phyloP scores from a whole-genome alignment of 2,113 vertebrate species.

The Thalassoma bifasciatum region DNA sequence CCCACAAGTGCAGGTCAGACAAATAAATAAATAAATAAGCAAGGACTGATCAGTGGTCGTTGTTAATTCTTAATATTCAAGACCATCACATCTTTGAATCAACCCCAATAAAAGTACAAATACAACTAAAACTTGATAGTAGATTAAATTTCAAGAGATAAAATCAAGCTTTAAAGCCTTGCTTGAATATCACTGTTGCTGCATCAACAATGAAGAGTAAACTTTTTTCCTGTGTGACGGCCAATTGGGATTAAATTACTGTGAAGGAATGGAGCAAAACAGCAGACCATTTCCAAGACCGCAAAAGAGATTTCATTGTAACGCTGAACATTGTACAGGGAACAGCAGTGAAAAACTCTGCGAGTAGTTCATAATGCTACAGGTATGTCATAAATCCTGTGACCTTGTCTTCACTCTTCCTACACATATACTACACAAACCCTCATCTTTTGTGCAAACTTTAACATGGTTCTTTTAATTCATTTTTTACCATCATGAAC shows the following conservation, averaged over 20 bases:
- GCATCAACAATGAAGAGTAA: slow-evolving; percentile 8
- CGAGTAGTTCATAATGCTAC: neutral
- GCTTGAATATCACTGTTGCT: slow-evolving; percentile 23
- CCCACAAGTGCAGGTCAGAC: neutral
- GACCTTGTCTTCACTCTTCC: no score
- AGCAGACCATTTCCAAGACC: neutral
- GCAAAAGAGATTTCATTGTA: neutral
- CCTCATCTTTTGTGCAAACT: no score
- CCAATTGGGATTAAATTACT: neutral
- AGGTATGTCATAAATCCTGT: neutral
- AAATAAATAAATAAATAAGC: neutral
- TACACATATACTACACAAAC: no score
- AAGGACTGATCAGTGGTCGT: no score
- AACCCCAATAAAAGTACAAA: neutral
- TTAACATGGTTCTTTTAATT: neutral
- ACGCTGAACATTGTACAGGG: neutral
- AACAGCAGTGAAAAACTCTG: neutral
- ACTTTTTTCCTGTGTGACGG: neutral
- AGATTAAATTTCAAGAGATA: neutral
- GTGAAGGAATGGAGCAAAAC: slow-evolving; percentile 1
- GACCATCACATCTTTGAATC: neutral
- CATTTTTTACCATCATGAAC: neutral
- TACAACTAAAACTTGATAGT: no score
- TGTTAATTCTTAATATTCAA: no score
- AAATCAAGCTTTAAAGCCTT: neutral